phyloP scores from a whole-genome alignment of 2,888 invertebrate genomes.

The Sylvicola fuscatus region DNA sequence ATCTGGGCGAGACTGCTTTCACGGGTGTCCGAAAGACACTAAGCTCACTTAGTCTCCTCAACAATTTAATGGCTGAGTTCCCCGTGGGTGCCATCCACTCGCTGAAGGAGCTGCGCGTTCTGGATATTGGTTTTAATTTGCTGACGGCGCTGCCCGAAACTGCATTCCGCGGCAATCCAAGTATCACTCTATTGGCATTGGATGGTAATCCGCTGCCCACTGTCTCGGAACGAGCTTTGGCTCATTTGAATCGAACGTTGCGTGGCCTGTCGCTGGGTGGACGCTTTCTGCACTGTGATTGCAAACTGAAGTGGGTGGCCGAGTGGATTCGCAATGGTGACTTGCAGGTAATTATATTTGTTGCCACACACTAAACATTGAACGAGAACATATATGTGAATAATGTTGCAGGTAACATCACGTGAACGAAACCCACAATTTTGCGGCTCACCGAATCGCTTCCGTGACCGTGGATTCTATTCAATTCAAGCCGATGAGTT shows the following conservation, averaged over 20 bases:
- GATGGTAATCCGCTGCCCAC: slow-evolving; percentile 81
- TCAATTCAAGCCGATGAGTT: slow-evolving; percentile 64
- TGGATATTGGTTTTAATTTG: slow-evolving; percentile 84
- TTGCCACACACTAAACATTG: background rate
- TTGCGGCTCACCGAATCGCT: slow-evolving; percentile 63
- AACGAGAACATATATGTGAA: too few species aligned
- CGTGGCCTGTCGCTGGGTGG: slow-evolving; percentile 76
- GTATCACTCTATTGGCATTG: slow-evolving; percentile 67
- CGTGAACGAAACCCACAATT: slow-evolving; percentile 83
- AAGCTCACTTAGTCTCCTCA: slow-evolving; percentile 72
- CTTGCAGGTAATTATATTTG: slow-evolving; percentile 37
- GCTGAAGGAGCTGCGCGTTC: slow-evolving; percentile 59
- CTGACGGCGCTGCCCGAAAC: slow-evolving; percentile 59
- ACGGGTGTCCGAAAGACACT: slow-evolving; percentile 58
- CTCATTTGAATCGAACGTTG: slow-evolving; percentile 59
- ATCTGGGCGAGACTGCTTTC: slow-evolving; percentile 55
- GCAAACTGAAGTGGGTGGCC: slow-evolving; percentile 69
- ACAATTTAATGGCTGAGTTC: slow-evolving; percentile 73
- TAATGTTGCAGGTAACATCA: slow-evolving; percentile 40
- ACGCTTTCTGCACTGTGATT: slow-evolving; percentile 72
- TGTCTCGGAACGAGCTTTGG: slow-evolving; percentile 57
- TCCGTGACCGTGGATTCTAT: slow-evolving; percentile 68
- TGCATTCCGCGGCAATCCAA: slow-evolving; percentile 63
- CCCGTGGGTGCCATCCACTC: slow-evolving; percentile 61
- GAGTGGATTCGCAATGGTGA: slow-evolving; percentile 78